Evolutionary conservation across 2,888 invertebrate species (phyloP).

Genomic region (Papilio protenor): DNA sequence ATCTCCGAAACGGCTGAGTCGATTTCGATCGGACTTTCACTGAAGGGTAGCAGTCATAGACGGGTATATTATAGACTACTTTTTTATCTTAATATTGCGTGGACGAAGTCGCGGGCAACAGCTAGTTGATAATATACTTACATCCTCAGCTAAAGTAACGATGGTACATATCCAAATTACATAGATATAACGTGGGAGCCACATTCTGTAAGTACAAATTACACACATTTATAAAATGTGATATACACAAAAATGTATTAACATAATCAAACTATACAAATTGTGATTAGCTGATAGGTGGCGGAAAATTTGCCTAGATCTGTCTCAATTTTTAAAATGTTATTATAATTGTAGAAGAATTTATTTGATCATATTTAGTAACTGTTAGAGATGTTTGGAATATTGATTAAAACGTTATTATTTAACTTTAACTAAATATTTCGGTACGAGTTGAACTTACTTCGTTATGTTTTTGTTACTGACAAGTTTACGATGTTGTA

Average conservation of each 20-base stretch:
- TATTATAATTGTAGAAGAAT: neutral
- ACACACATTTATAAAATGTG: neutral
- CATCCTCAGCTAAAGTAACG: neutral
- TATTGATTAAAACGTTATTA: no score
- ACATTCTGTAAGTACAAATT: neutral
- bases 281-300: no score
- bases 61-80: no score
- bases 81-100: no score
- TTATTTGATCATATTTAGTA: no score
- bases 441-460: neutral
- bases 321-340: neutral
- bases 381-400: no score
- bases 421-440: neutral
- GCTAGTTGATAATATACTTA: neutral
- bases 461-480: neutral
- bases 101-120: no score
- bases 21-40: no score
- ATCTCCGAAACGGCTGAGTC: no score
- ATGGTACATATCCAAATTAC: slow-evolving; percentile 4
- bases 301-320: no score
- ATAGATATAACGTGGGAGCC: neutral
- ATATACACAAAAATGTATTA: neutral
- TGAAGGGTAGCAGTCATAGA: no score
- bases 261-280: neutral
- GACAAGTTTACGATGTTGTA: slow-evolving; percentile 2